Evolutionary conservation across 2,113 vertebrate species (phyloP).

Genomic region (Scophthalmus maximus): DNA sequence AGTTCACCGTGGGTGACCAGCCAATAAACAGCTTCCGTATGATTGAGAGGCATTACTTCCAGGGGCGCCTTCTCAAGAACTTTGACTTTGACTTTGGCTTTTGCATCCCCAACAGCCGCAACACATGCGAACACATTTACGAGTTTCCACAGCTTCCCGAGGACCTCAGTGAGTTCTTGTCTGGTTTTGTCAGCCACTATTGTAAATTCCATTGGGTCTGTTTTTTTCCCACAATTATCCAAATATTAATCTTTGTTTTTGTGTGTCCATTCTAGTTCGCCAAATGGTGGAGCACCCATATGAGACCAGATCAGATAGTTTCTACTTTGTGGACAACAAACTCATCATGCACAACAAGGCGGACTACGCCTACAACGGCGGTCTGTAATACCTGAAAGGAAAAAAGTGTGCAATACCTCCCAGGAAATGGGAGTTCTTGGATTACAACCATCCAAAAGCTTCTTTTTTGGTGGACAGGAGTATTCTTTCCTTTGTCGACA

Average conservation of each 20-base stretch:
- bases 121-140: constrained; percentile 98
- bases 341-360: constrained; percentile 99
- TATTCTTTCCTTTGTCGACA: constrained; percentile 39
- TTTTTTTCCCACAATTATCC: neutral
- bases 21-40: constrained; percentile 96
- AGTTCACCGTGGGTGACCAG: constrained; percentile 96
- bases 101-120: constrained; percentile 97
- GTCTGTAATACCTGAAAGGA: constrained; percentile 83
- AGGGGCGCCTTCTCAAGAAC: constrained; percentile 95
- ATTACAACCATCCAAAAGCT: constrained; percentile 24
- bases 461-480: constrained; percentile 28
- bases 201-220: neutral
- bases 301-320: constrained; percentile 98
- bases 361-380: constrained; percentile 97
- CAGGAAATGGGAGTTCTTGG: constrained; percentile 24
- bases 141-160: constrained; percentile 98
- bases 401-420: constrained; percentile 45
- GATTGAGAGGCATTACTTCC: constrained; percentile 98
- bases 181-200: neutral
- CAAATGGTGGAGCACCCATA: constrained; percentile 97
- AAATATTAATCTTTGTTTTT: constrained; percentile 3
- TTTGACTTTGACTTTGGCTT: constrained; percentile 99
- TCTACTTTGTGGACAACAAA: constrained; percentile 99
- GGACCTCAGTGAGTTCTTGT: constrained; percentile 89
- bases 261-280: constrained; percentile 81